Conservation (phyloP, 2,797 vertebrate genomes). For the Typhlichthys eigenmanni region DNA sequence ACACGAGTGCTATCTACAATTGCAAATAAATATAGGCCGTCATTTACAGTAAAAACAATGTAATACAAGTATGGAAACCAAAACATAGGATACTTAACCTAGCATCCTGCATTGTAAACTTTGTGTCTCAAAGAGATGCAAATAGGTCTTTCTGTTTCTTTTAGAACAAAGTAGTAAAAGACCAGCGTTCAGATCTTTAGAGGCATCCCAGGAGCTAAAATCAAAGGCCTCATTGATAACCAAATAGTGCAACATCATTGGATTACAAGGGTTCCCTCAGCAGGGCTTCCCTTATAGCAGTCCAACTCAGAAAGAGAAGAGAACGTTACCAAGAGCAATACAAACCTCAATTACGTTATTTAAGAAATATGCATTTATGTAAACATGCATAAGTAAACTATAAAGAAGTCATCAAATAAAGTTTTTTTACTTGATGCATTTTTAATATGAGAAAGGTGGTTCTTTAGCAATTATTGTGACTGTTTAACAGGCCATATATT, state of each 20-base stretch:
- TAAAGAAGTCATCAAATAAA: too few species aligned
- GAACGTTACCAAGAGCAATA: slow-evolving; percentile 3
- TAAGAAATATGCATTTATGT: background rate
- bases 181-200: slow-evolving; percentile 70
- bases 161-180: slow-evolving; percentile 56
- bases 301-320: slow-evolving; percentile 30
- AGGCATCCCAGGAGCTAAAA: slow-evolving; percentile 74
- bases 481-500: background rate
- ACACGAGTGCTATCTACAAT: too few species aligned
- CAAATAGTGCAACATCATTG: slow-evolving; percentile 80
- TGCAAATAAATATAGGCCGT: too few species aligned
- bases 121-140: slow-evolving; percentile 57
- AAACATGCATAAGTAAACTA: background rate
- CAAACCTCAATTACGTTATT: slow-evolving; percentile 25
- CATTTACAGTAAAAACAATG: too few species aligned
- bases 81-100: too few species aligned
- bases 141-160: slow-evolving; percentile 60
- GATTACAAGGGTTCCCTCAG: slow-evolving; percentile 79
- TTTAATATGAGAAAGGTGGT: background rate
- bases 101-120: slow-evolving; percentile 44
- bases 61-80: too few species aligned
- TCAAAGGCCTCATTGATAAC: slow-evolving; percentile 82
- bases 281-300: slow-evolving; percentile 56
- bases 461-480: too few species aligned
- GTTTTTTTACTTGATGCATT: too few species aligned